Conservation (phyloP, 2,888 invertebrate genomes). For the Thera obeliscata region DNA sequence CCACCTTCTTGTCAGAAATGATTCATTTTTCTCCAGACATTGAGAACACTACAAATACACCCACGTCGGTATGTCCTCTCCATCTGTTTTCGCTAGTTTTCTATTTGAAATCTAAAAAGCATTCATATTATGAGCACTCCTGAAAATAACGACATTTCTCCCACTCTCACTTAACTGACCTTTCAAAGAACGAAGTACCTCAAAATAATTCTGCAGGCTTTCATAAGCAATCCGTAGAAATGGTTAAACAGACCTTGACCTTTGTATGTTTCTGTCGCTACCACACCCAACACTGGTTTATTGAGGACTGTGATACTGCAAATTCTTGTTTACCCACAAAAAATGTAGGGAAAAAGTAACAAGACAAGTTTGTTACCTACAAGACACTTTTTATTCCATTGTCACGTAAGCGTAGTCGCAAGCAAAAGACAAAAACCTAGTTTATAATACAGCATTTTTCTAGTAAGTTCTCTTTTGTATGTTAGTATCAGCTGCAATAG, state of each 20-base stretch:
- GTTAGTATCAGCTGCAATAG: not conserved
- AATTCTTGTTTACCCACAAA: too few species aligned
- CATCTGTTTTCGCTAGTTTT: not conserved
- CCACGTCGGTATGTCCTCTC: not conserved
- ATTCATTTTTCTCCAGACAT: not conserved
- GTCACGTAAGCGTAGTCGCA: too few species aligned
- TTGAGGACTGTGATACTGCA: not conserved
- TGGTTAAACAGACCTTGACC: constrained; percentile 8
- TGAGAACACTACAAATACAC: not conserved
- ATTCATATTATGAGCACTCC: not conserved
- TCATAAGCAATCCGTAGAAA: not conserved
- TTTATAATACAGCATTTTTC: not conserved
- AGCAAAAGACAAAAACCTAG: too few species aligned
- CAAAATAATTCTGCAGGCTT: not conserved
- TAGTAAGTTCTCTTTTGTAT: not conserved
- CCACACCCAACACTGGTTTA: not conserved
- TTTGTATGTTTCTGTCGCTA: constrained; percentile 1
- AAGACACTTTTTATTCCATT: too few species aligned
- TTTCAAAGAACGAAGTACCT: constrained; percentile 3
- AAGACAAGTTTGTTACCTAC: too few species aligned
- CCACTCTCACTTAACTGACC: constrained; percentile 13
- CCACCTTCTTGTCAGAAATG: not conserved
- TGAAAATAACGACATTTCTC: not conserved
- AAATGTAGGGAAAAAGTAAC: too few species aligned
- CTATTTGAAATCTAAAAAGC: not conserved